Evolutionary conservation across 2,113 vertebrate species (phyloP).

Genomic region (Sceloporus tristichus): DNA sequence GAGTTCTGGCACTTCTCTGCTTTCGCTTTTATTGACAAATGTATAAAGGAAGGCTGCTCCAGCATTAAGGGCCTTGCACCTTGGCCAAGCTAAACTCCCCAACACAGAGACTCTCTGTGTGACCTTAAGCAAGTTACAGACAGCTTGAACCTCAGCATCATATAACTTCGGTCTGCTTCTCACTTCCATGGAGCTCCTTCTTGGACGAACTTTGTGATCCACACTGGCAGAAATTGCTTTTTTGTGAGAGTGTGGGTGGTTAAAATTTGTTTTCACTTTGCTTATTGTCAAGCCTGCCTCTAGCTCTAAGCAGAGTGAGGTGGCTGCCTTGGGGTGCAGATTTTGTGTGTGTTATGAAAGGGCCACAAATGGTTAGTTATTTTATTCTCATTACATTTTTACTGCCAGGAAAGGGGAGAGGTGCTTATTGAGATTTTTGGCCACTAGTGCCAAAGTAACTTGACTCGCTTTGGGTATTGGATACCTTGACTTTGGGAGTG

Average conservation of each 20-base stretch:
- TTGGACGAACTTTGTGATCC: neutral
- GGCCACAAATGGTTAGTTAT: neutral
- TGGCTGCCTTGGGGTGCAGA: neutral
- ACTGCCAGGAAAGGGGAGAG: neutral
- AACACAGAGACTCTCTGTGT: constrained; percentile 36
- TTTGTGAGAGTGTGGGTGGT: neutral
- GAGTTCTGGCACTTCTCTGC: constrained; percentile 14
- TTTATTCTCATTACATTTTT: neutral
- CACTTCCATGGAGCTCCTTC: neutral
- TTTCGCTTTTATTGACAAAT: constrained; percentile 26
- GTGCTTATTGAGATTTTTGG: neutral
- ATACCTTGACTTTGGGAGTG: neutral
- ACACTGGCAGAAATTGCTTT: neutral
- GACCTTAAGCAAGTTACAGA: constrained; percentile 20
- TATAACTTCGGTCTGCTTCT: constrained; percentile 10
- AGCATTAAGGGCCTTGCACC: constrained; percentile 17
- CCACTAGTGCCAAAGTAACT: neutral
- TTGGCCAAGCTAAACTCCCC: constrained; percentile 40
- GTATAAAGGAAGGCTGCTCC: constrained; percentile 26
- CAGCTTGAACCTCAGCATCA: neutral
- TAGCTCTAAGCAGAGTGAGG: neutral
- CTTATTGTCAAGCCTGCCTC: neutral
- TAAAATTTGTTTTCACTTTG: neutral
- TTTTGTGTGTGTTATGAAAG: neutral
- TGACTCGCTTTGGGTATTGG: neutral